Conservation (phyloP, 2,113 vertebrate species). For the Cichladusa arquata region DNA sequence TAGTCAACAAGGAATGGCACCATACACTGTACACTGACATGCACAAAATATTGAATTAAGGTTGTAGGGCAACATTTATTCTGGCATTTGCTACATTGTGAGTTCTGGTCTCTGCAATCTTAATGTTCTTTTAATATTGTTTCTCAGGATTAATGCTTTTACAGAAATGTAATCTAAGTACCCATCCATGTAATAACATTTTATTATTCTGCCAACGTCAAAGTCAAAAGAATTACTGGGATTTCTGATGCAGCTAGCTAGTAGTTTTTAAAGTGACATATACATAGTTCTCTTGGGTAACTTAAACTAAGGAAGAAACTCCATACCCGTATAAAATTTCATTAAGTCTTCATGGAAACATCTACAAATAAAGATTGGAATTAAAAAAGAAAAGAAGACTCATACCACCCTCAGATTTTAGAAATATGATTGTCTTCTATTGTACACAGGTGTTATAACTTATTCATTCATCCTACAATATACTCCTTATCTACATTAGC, state of each 20-base stretch:
- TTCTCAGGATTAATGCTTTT: not conserved
- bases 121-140: not conserved
- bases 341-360: not conserved
- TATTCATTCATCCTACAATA: not conserved
- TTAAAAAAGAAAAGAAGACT: not conserved
- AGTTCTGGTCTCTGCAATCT: not conserved
- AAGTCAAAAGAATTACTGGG: not conserved
- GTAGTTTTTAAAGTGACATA: not conserved
- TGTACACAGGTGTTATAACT: not conserved
- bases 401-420: not conserved
- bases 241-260: not conserved
- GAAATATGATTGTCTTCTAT: not conserved
- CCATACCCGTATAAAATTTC: not conserved
- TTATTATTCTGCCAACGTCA: not conserved
- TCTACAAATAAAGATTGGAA: not conserved
- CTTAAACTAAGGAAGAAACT: not conserved
- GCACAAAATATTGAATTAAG: not conserved
- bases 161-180: not conserved
- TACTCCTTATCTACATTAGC: not conserved
- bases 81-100: not conserved
- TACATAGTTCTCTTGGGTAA: not conserved
- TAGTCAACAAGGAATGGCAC: not conserved
- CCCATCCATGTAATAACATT: not conserved
- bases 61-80: not conserved
- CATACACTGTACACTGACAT: fast-evolving